Conservation (phyloP, 2,797 vertebrate species). For the Bovichtus diacanthus region DNA sequence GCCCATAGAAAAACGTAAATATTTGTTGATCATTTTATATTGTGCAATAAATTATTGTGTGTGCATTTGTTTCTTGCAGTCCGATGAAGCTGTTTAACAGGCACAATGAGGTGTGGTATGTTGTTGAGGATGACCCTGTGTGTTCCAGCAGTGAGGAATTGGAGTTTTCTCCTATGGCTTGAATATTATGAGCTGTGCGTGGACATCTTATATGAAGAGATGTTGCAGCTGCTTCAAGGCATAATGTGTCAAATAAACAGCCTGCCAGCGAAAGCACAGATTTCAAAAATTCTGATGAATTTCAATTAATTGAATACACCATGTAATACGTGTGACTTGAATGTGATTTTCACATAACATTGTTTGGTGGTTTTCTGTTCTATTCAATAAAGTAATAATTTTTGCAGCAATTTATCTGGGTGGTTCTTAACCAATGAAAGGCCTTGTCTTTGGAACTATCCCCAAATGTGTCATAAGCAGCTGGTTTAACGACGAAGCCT, state of each 20-base stretch:
- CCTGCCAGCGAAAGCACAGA: background rate
- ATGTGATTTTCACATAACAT: background rate
- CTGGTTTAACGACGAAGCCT: background rate
- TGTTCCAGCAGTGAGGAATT: constrained; percentile 61
- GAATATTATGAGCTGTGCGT: background rate
- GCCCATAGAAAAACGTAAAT: background rate
- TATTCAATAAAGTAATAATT: constrained; percentile 61
- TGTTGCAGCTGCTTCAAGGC: background rate
- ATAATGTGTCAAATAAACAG: background rate
- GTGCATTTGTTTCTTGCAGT: constrained; percentile 67
- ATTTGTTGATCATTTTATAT: background rate
- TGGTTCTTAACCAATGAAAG: background rate
- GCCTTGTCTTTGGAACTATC: background rate
- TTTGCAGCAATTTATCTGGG: constrained; percentile 16
- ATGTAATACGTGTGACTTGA: background rate
- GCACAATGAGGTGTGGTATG: constrained; percentile 85
- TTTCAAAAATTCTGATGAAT: background rate
- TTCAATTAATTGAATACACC: background rate
- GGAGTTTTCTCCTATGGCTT: background rate
- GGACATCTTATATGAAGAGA: background rate
- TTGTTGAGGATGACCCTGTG: constrained; percentile 53
- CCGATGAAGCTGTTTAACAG: constrained; percentile 74
- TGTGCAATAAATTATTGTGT: background rate
- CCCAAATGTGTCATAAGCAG: background rate
- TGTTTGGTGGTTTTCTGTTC: background rate